These are phyloP conservation scores for Indicator indicator DNA, from an alignment of 2,113 vertebrate genomes.

Conservation along the genomic window DNA sequence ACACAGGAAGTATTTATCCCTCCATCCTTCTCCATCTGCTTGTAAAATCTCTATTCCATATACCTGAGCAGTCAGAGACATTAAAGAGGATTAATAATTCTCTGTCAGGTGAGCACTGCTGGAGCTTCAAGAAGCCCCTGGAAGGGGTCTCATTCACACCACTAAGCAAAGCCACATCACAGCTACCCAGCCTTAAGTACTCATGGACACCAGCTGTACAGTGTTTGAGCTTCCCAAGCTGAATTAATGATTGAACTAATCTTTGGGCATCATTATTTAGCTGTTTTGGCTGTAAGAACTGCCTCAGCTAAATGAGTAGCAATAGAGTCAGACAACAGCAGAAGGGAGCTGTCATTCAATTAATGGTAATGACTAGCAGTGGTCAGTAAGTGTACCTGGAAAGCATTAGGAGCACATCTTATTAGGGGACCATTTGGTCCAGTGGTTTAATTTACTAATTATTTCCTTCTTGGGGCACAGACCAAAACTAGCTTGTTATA, in stretches of 20 bases:
- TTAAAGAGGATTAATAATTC: not conserved
- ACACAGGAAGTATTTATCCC: not conserved
- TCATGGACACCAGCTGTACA: not conserved
- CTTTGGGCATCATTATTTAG: not conserved
- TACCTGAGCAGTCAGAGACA: not conserved
- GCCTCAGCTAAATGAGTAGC: not conserved
- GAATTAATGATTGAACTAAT: not conserved
- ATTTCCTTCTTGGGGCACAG: not conserved
- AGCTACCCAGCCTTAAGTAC: not conserved
- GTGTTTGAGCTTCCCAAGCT: not conserved
- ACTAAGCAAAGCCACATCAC: not conserved
- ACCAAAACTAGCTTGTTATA: not conserved
- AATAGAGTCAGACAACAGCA: conserved; percentile 1
- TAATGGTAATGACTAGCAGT: not conserved
- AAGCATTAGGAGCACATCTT: not conserved
- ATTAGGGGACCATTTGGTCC: not conserved
- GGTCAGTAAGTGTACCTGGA: conserved; percentile 18
- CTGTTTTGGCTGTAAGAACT: not conserved
- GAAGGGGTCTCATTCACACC: not conserved
- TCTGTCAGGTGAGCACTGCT: not conserved
- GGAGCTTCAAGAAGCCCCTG: not conserved
- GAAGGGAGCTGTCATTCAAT: not conserved
- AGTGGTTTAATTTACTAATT: conserved; percentile 1
- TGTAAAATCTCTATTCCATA: not conserved
- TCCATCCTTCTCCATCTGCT: not conserved